Conservation (phyloP, 2,797 vertebrate genomes). For the Helicolenus hilgendorfi region DNA sequence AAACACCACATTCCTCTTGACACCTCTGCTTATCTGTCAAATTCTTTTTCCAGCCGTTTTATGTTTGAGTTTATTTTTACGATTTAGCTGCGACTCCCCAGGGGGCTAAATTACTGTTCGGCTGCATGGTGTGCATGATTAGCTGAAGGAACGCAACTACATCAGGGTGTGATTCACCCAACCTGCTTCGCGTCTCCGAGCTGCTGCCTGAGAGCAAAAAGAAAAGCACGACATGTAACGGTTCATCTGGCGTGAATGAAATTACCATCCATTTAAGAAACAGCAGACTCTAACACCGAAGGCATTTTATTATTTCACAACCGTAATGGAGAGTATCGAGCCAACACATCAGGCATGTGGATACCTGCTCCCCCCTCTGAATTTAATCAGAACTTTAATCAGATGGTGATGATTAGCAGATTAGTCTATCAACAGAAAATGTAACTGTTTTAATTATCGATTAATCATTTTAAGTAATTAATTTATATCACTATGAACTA, state of each 20-base stretch:
- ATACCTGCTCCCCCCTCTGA: background rate
- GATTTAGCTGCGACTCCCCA: constrained; percentile 34
- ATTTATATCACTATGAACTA: background rate
- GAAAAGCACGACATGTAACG: constrained; percentile 46
- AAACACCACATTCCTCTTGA: constrained; percentile 35
- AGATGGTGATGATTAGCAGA: constrained; percentile 5
- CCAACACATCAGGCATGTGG: background rate
- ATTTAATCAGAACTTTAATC: background rate
- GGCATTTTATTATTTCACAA: constrained; percentile 30
- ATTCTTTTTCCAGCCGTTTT: constrained; percentile 37
- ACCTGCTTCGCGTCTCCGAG: constrained; percentile 26
- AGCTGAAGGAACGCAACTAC: constrained; percentile 42
- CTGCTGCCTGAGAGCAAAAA: background rate
- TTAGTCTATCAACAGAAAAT: background rate
- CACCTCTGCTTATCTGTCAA: constrained; percentile 33
- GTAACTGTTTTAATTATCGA: background rate
- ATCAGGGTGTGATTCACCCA: constrained; percentile 46
- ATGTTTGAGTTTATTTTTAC: constrained; percentile 39
- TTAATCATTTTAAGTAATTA: background rate
- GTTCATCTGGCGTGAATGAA: constrained; percentile 47
- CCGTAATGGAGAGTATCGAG: background rate
- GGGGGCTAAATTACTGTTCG: constrained; percentile 49
- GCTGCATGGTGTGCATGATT: constrained; percentile 44
- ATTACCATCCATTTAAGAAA: constrained; percentile 50
- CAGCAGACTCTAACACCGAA: background rate